Percentiles rank a stretch among this genome's conserved stretches.
These are phyloP conservation scores for Arbacia lixula DNA, from an alignment of 53 echinoderm and acorn worm genomes.

Conservation along the genomic window DNA sequence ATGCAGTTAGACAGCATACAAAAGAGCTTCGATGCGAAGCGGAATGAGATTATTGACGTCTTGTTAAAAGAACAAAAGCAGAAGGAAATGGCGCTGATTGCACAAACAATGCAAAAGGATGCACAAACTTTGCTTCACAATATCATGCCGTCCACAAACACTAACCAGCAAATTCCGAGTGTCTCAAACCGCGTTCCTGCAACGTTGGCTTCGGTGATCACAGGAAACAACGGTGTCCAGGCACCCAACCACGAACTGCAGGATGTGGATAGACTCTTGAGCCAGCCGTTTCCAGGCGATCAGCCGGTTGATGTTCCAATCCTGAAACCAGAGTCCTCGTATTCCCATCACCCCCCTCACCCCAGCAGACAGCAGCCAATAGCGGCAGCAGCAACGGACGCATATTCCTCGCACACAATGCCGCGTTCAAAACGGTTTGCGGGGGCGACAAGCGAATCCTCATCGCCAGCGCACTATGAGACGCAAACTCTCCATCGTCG, in stretches of 20 bases:
- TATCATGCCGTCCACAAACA: conserved; percentile 49
- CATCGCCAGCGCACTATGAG: neutral
- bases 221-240: conserved; percentile 30
- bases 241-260: conserved; percentile 5
- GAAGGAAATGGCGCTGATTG: conserved; percentile 50
- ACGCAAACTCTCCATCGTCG: conserved; percentile 29
- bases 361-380: neutral
- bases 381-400: too few species aligned
- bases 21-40: conserved; percentile 86
- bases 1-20: conserved; percentile 83
- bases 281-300: conserved; percentile 55
- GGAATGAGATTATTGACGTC: conserved; percentile 86
- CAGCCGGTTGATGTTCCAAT: conserved; percentile 41
- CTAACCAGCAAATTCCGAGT: conserved; percentile 35
- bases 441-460: neutral
- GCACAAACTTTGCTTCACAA: conserved; percentile 53
- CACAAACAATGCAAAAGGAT: conserved; percentile 29
- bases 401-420: conserved; percentile 22
- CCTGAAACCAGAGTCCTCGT: conserved; percentile 34
- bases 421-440: conserved; percentile 7
- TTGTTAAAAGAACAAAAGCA: conserved; percentile 63
- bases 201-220: conserved; percentile 27
- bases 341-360: conserved; percentile 21
- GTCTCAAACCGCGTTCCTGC: conserved; percentile 38
- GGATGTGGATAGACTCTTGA: conserved; percentile 45